Base-by-base conservation (phyloP, 2,888 invertebrate genomes). In the Vanessa cardui region DNA sequence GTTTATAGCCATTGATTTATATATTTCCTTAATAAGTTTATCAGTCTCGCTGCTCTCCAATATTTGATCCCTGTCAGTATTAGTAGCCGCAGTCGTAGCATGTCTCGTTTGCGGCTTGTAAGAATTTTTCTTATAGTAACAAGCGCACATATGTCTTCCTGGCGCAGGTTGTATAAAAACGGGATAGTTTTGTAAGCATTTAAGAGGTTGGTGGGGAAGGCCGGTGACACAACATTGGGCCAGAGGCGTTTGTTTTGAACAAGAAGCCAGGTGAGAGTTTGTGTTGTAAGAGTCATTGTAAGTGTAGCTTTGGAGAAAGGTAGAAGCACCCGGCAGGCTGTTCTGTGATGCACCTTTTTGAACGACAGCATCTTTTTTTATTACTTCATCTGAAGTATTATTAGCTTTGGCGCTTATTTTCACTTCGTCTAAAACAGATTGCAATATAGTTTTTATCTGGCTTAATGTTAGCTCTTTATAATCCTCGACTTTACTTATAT, bases 11-110 rank as follows among this genome's bases (percentile, higher is more conserved):
- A 91, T 81, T 0, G 91, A 89, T 70, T 88, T 89, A 74, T 92
- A 91, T 76, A 91, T 91, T 77, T 91, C 90, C 74, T 88, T 85
- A 26, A 91, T 90, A 31, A 91, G 78, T 66, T 85, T 85, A 52
- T 88, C 83, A 2, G 90, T 89, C 81, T 90, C 90, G 54, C 80
- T 83, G 65, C 69, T 83, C 5, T 74, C 80, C 16, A 73, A 63
- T 15, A 71, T 74, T 61, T 73, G 39, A n/a, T 70, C 66, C 2
- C 71, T 62, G 12, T 81, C 86, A 0, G 88, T 88, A 74, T 88
- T 89, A 1, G 89, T 89, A 16, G 84, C 80, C 18, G 78, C 76
- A 47, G 82, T 79, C 6, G 73, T 69, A 8, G 62, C 69, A 46
- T 59, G 64, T n/a, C 65, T 65, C n/a, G 58, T 21, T n/a, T 61